Conservation (phyloP, 2,113 vertebrate genomes). For the Phalacrocorax carbo region DNA sequence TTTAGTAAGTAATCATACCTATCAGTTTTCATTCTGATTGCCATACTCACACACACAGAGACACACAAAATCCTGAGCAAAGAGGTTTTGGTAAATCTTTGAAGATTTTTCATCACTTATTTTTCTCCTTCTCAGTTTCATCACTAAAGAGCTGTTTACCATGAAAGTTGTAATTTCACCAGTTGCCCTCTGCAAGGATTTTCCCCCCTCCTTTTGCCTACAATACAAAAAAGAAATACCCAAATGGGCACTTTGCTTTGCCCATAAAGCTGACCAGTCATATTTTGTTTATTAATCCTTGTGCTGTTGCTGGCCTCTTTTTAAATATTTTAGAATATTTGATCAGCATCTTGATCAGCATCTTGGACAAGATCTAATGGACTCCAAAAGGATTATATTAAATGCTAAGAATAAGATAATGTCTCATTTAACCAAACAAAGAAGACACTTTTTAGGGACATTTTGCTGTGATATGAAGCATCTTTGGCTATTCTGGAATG, state of each 20-base stretch:
- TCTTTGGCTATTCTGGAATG: neutral
- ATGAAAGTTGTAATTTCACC: neutral
- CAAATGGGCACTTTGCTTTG: neutral
- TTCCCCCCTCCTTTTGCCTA: neutral
- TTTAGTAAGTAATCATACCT: neutral
- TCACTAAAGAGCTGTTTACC: neutral
- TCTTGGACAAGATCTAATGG: neutral
- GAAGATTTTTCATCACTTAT: neutral
- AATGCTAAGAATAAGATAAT: slow-evolving; percentile 18
- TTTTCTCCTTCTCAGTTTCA: neutral
- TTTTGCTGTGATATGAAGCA: neutral
- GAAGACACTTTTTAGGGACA: neutral
- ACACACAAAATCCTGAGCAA: neutral
- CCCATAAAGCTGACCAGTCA: neutral
- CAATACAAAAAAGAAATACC: neutral
- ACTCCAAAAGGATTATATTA: neutral
- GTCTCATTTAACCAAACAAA: neutral
- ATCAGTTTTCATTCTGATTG: neutral
- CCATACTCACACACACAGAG: too few species aligned
- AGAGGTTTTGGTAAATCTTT: neutral
- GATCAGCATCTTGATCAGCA: neutral
- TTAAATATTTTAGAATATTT: neutral
- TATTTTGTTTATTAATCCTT: slow-evolving; percentile 8
- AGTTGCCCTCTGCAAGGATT: neutral
- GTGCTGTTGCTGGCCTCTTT: neutral